A percentile compares a stretch with the other conserved stretches of the same genome.
Evolutionary conservation across 2,113 vertebrate genomes (phyloP).

Genomic region (Patagioenas fasciata): DNA sequence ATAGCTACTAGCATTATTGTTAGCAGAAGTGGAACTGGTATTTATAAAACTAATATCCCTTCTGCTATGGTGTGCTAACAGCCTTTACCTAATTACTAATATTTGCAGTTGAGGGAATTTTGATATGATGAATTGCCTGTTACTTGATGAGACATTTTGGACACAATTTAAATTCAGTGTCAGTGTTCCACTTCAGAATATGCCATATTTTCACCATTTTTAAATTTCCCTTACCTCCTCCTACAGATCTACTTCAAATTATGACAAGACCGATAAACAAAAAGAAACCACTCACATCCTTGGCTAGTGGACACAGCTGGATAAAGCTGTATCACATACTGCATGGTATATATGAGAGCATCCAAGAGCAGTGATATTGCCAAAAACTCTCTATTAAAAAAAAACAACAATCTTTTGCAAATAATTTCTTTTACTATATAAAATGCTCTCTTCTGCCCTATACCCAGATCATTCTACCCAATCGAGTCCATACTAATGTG

Average conservation of each 20-base stretch:
- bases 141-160: neutral
- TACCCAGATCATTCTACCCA: neutral
- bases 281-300: neutral
- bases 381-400: neutral
- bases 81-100: constrained; percentile 19
- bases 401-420: neutral
- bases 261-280: neutral
- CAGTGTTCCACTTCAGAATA: constrained; percentile 3
- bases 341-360: neutral
- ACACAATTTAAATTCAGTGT: neutral
- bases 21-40: neutral
- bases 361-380: neutral
- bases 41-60: constrained; percentile 20
- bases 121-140: constrained; percentile 13
- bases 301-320: neutral
- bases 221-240: neutral
- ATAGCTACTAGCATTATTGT: constrained; percentile 24
- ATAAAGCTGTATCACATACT: neutral
- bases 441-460: neutral
- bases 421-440: neutral
- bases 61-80: neutral
- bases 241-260: neutral
- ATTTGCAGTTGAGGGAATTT: constrained; percentile 21
- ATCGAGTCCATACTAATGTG: neutral
- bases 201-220: neutral